phyloP scores from a whole-genome alignment of 2,113 vertebrate genomes.

The Pachycephala philippinensis region DNA sequence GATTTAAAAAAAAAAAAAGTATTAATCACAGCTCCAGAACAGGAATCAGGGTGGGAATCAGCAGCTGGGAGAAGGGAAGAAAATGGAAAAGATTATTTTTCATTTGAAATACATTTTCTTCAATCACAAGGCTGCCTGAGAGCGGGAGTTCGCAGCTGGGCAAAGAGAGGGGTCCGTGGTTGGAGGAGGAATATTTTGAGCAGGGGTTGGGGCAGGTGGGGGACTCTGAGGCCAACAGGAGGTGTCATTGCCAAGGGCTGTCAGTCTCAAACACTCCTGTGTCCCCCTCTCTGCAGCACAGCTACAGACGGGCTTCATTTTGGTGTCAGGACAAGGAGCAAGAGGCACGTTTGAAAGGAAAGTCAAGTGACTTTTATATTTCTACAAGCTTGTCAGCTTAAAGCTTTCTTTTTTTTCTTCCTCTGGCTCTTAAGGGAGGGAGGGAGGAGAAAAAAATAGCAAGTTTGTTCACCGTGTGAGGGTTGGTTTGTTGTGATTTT shows the following conservation, averaged over 20 bases:
- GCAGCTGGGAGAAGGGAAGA: constrained; percentile 65
- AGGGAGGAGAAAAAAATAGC: not conserved
- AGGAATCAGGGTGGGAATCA: constrained; percentile 61
- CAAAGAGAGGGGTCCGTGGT: not conserved
- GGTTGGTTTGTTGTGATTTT: not conserved
- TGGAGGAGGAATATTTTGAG: not conserved
- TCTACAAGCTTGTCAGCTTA: not conserved
- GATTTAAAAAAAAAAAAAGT: not conserved
- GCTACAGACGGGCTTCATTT: not conserved
- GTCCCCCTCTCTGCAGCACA: not conserved
- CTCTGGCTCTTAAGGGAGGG: not conserved
- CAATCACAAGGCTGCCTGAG: constrained; percentile 16
- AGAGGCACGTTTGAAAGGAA: not conserved
- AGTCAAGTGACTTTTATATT: constrained; percentile 15
- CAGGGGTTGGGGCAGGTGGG: not conserved
- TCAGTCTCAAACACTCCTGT: not conserved
- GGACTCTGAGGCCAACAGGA: not conserved
- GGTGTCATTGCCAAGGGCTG: not conserved
- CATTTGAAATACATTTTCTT: constrained; percentile 57
- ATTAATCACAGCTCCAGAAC: constrained; percentile 64
- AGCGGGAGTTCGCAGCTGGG: constrained; percentile 53
- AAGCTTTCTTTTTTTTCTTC: not conserved
- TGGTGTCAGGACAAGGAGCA: not conserved
- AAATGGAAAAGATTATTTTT: constrained; percentile 67
- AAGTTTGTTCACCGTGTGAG: constrained; percentile 1